Percentiles rank a stretch among this genome's conserved stretches.
These are phyloP conservation scores for Montipora foliosa DNA, from an alignment of 64 coral and sea anemone species.

Conservation along the genomic window DNA sequence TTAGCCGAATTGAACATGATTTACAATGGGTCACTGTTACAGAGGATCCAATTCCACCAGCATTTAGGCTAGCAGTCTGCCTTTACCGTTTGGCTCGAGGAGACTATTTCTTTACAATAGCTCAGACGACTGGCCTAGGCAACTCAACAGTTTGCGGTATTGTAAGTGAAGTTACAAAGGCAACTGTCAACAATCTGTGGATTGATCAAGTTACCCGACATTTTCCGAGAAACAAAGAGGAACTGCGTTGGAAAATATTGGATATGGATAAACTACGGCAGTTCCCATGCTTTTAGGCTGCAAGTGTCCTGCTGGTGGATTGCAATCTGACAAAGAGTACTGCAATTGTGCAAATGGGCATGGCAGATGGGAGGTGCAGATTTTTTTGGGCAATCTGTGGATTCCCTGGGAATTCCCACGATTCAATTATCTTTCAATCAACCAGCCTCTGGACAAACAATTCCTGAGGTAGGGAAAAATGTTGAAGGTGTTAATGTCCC, in stretches of 20 bases:
- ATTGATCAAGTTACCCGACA: constrained; percentile 38
- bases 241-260: constrained; percentile 41
- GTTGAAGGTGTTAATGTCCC: background rate
- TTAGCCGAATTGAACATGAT: background rate
- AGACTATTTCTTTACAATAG: constrained; percentile 47
- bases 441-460: background rate
- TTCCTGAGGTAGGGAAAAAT: constrained; percentile 24
- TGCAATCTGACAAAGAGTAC: constrained; percentile 24
- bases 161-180: constrained; percentile 49
- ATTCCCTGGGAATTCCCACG: constrained; percentile 50
- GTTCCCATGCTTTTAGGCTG: constrained; percentile 26
- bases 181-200: constrained; percentile 60
- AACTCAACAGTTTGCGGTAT: constrained; percentile 48
- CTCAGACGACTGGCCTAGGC: constrained; percentile 40
- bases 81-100: constrained; percentile 43
- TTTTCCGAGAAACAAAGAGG: constrained; percentile 28
- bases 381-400: constrained; percentile 39
- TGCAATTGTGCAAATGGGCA: constrained; percentile 10
- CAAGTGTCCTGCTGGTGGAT: constrained; percentile 39
- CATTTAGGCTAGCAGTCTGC: constrained; percentile 53
- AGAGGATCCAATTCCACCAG: constrained; percentile 15
- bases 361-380: constrained; percentile 23
- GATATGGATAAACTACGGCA: constrained; percentile 55
- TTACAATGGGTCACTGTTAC: constrained; percentile 4
- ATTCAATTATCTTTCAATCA: constrained; percentile 36